Evolutionary conservation across 2,113 vertebrate genomes (phyloP).

Genomic region (Cyanoramphus novaezelandiae): DNA sequence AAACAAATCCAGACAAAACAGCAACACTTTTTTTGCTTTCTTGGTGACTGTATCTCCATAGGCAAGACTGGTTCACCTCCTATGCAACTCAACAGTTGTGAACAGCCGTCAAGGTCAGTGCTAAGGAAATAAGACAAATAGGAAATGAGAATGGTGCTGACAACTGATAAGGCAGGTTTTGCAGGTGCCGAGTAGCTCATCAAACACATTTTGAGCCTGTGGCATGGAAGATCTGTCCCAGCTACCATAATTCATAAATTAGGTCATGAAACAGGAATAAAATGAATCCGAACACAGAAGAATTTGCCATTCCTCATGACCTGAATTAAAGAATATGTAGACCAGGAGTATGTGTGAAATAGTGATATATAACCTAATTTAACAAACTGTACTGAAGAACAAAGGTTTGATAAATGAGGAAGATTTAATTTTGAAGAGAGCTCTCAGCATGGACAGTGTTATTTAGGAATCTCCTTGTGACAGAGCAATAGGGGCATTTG

Average conservation of each 20-base stretch:
- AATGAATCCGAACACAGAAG: background rate
- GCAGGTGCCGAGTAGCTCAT: slow-evolving; percentile 9
- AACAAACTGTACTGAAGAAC: background rate
- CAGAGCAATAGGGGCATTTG: background rate
- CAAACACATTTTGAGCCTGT: slow-evolving; percentile 12
- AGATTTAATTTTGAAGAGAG: background rate
- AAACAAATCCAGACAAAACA: background rate
- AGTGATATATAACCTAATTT: background rate
- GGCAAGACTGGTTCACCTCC: background rate
- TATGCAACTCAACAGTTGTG: background rate
- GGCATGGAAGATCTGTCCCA: background rate
- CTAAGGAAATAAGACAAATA: slow-evolving; percentile 34
- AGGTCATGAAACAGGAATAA: background rate
- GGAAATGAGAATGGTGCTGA: background rate
- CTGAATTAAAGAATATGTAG: background rate
- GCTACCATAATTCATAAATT: background rate
- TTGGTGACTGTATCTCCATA: background rate
- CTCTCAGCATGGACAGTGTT: background rate
- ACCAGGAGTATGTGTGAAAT: background rate
- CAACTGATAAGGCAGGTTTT: background rate
- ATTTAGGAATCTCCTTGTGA: background rate
- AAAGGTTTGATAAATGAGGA: background rate
- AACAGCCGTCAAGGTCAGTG: slow-evolving; percentile 49
- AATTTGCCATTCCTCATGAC: background rate
- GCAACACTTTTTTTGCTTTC: background rate